Conservation (phyloP, 2,888 invertebrate genomes). For the Tanytarsus gracilentus region DNA sequence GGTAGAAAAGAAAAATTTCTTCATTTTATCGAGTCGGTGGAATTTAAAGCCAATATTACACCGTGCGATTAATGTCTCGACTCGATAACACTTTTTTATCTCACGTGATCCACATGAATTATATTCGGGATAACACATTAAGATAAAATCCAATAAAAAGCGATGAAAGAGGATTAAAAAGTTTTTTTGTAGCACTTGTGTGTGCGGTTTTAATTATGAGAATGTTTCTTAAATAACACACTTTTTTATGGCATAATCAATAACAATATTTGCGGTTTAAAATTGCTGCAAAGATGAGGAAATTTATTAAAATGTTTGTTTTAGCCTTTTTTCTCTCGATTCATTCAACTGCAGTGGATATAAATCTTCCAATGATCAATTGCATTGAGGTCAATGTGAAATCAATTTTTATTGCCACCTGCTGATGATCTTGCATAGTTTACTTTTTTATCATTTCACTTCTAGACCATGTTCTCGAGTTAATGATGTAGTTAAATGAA, state of each 20-base stretch:
- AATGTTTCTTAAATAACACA: not conserved
- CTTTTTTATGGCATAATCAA: not conserved
- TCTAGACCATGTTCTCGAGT: not conserved
- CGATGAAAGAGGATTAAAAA: too few species aligned
- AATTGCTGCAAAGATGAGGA: not conserved
- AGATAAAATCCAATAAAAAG: not conserved
- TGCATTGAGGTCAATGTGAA: conserved; percentile 8
- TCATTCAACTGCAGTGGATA: not conserved
- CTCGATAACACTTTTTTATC: too few species aligned
- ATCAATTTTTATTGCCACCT: conserved; percentile 10
- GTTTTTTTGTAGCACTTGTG: too few species aligned
- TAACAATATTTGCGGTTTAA: conserved; percentile 6
- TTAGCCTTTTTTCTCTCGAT: not conserved
- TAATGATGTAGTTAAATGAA: conserved; percentile 6
- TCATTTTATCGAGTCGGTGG: not conserved
- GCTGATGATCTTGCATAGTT: not conserved
- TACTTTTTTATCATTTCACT: not conserved
- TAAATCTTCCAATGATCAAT: conserved; percentile 11
- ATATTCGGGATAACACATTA: too few species aligned
- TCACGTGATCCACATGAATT: too few species aligned
- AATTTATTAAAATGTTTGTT: conserved; percentile 11
- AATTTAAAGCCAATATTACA: too few species aligned
- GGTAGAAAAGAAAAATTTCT: not conserved
- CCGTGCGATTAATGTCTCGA: too few species aligned
- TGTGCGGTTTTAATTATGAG: not conserved